These are phyloP conservation scores for Engystomops pustulosus DNA, from an alignment of 2,113 vertebrate species.

Conservation along the genomic window DNA sequence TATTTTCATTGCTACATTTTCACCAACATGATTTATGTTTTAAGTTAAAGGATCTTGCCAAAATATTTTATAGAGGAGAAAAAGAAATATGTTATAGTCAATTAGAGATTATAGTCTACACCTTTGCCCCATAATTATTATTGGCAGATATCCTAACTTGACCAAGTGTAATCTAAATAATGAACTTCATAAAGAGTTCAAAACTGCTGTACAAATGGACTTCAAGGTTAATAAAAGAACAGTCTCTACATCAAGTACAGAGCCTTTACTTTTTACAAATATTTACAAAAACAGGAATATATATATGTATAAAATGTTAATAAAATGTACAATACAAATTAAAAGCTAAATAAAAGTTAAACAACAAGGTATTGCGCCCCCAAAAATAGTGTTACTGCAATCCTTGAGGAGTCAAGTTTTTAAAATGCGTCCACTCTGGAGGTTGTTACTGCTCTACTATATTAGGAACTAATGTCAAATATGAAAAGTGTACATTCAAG, in stretches of 20 bases:
- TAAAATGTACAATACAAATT: too few species aligned
- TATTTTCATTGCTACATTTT: too few species aligned
- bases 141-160: conserved; percentile 6
- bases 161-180: not conserved
- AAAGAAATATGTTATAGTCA: not conserved
- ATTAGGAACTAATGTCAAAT: too few species aligned
- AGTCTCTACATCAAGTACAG: not conserved
- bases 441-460: too few species aligned
- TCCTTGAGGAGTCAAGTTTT: too few species aligned
- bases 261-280: not conserved
- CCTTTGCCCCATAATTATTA: conserved; percentile 23
- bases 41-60: conserved; percentile 10
- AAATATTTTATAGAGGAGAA: not conserved
- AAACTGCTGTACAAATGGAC: not conserved
- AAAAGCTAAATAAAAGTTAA: too few species aligned
- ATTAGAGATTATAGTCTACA: not conserved
- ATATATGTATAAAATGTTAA: too few species aligned
- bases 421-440: too few species aligned
- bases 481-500: too few species aligned
- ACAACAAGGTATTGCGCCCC: too few species aligned
- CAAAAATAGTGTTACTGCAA: too few species aligned
- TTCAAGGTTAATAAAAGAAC: not conserved
- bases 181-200: not conserved
- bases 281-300: not conserved
- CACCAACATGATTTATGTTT: too few species aligned